phyloP scores from a whole-genome alignment of 2,113 vertebrate genomes.

The Daboia siamensis region DNA sequence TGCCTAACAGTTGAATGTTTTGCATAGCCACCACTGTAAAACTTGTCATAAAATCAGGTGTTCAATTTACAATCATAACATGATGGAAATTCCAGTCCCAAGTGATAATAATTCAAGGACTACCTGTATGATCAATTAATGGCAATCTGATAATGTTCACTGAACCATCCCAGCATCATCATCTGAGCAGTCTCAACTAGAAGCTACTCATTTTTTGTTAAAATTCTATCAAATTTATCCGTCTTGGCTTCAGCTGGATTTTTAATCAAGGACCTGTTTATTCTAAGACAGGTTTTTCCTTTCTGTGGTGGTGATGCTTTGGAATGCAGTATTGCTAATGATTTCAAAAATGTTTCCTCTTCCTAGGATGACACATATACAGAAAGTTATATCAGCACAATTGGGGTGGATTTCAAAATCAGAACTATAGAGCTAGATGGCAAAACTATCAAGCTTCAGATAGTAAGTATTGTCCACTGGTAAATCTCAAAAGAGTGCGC shows the following conservation, averaged over 20 bases:
- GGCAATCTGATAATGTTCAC: neutral
- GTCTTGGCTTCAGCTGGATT: neutral
- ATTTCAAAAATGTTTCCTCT: constrained; percentile 43
- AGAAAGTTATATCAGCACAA: constrained; percentile 98
- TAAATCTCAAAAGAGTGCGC: neutral
- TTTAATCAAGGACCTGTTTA: neutral
- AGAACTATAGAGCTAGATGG: constrained; percentile 97
- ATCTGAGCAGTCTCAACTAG: neutral
- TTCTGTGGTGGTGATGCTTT: neutral
- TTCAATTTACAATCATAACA: neutral
- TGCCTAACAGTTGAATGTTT: neutral
- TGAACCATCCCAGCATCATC: neutral
- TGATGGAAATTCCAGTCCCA: neutral
- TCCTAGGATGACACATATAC: constrained; percentile 96
- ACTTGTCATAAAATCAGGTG: neutral
- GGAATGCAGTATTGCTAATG: neutral
- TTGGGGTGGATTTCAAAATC: constrained; percentile 99
- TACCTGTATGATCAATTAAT: neutral
- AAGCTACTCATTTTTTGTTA: neutral
- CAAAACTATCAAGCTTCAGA: constrained; percentile 98
- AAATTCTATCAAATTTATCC: neutral
- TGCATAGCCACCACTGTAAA: neutral
- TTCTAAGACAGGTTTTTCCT: neutral
- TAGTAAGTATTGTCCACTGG: constrained; percentile 80
- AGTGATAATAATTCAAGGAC: neutral